phyloP scores from a whole-genome alignment of 2,113 vertebrate genomes.

The Melanerpes formicivorus region DNA sequence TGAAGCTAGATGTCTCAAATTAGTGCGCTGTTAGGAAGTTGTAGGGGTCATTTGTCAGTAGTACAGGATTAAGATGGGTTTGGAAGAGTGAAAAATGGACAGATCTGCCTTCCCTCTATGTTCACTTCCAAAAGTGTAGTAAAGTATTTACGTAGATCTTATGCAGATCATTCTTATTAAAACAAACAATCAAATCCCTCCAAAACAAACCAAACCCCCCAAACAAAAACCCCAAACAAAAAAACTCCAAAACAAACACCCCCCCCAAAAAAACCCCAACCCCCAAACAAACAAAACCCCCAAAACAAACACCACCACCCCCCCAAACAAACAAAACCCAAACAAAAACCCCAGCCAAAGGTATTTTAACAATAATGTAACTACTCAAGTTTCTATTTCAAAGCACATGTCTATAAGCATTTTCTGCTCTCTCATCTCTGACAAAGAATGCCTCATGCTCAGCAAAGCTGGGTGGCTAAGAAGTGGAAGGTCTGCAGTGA shows the following conservation, averaged over 20 bases:
- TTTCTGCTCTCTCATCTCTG: not conserved
- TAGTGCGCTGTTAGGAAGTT: not conserved
- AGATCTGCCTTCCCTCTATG: not conserved
- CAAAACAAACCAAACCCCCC: not conserved
- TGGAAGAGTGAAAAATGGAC: not conserved
- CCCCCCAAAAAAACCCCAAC: not conserved
- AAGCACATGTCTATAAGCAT: not conserved
- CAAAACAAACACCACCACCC: not conserved
- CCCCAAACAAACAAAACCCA: no score
- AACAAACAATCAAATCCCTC: not conserved
- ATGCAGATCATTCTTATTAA: not conserved
- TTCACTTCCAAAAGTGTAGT: not conserved
- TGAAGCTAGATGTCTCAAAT: not conserved
- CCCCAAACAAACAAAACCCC: not conserved
- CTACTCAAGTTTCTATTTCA: not conserved
- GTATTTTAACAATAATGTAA: not conserved
- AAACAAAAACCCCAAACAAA: no score
- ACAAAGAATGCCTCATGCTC: not conserved
- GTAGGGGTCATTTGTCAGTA: fast-evolving
- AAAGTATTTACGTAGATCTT: not conserved
- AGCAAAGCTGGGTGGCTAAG: not conserved
- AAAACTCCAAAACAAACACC: no score
- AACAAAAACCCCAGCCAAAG: not conserved
- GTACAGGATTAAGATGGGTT: not conserved
- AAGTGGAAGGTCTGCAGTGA: not conserved